Evolutionary conservation across 2,888 invertebrate genomes (phyloP).

Genomic region (Cybosia mesomella): DNA sequence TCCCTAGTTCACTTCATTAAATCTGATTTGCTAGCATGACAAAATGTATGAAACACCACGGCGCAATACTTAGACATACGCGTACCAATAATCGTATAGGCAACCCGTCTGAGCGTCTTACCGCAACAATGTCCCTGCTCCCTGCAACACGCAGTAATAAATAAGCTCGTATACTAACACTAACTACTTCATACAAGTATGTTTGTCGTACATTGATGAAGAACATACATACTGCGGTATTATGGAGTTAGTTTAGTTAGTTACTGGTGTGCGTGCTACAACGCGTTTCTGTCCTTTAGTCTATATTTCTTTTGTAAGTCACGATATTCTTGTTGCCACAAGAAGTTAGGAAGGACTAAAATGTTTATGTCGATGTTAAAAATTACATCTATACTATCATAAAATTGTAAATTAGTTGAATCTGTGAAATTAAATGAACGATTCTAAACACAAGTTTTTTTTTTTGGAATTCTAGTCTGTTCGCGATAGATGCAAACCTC

Average conservation of each 20-base stretch:
- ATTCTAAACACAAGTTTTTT: too few relatives aligned
- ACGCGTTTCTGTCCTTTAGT: constrained; percentile 23
- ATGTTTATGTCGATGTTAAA: neutral
- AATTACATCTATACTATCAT: too few relatives aligned
- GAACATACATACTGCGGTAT: constrained; percentile 20
- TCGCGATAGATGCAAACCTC: too few relatives aligned
- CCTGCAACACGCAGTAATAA: constrained; percentile 1
- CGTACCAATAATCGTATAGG: neutral
- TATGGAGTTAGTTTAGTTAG: constrained; percentile 11
- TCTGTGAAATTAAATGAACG: too few relatives aligned
- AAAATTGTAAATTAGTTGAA: too few relatives aligned
- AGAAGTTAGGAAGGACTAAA: neutral
- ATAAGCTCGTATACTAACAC: constrained; percentile 10
- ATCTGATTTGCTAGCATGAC: neutral
- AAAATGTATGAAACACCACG: neutral
- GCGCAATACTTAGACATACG: neutral
- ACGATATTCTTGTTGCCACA: constrained; percentile 16
- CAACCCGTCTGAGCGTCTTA: constrained; percentile 15
- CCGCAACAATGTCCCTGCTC: constrained; percentile 12
- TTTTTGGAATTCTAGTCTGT: too few relatives aligned
- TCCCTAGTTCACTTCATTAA: neutral
- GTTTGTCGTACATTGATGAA: constrained; percentile 11
- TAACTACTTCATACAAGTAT: constrained; percentile 18
- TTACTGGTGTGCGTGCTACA: constrained; percentile 32
- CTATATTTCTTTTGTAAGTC: constrained; percentile 12